These are phyloP conservation scores for Bellardia pandia DNA, from an alignment of 2,888 invertebrate genomes.

Conservation along the genomic window DNA sequence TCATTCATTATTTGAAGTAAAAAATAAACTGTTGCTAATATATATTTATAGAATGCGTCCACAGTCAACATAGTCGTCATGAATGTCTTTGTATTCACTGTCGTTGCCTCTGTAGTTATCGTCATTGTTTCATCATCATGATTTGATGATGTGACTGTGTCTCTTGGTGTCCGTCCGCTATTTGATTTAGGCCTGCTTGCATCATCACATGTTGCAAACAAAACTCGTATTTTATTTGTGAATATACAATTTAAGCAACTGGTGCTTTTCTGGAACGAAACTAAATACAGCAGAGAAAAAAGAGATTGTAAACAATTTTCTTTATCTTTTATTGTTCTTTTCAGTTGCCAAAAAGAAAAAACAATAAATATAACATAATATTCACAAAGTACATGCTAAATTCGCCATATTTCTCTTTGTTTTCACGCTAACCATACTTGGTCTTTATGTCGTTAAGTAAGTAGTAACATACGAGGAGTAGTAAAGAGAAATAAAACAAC, in stretches of 20 bases:
- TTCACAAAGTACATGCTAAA: background rate
- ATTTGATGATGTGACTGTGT: slow-evolving; percentile 39
- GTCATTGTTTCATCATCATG: slow-evolving; percentile 41
- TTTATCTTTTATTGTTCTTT: slow-evolving; percentile 1
- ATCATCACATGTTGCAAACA: slow-evolving; percentile 26
- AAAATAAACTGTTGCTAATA: slow-evolving; percentile 56
- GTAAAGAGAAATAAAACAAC: background rate
- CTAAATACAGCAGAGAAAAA: background rate
- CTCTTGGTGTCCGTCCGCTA: background rate
- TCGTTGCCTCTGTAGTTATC: background rate
- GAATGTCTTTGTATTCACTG: no score
- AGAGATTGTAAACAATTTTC: background rate
- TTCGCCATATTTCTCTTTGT: background rate
- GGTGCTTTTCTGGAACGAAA: slow-evolving; percentile 34
- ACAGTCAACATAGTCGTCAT: slow-evolving; percentile 27
- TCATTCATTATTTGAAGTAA: slow-evolving; percentile 5
- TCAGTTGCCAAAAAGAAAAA: background rate
- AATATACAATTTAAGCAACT: slow-evolving; percentile 58
- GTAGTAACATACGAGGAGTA: slow-evolving; percentile 13
- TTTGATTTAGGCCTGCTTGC: slow-evolving; percentile 7
- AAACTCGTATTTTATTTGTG: slow-evolving; percentile 49
- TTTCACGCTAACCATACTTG: slow-evolving; percentile 1
- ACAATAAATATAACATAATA: background rate
- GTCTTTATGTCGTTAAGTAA: background rate
- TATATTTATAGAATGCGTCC: slow-evolving; percentile 55